Evolutionary conservation across 2,888 invertebrate genomes (phyloP).

Genomic region (Diarsia brunnea): DNA sequence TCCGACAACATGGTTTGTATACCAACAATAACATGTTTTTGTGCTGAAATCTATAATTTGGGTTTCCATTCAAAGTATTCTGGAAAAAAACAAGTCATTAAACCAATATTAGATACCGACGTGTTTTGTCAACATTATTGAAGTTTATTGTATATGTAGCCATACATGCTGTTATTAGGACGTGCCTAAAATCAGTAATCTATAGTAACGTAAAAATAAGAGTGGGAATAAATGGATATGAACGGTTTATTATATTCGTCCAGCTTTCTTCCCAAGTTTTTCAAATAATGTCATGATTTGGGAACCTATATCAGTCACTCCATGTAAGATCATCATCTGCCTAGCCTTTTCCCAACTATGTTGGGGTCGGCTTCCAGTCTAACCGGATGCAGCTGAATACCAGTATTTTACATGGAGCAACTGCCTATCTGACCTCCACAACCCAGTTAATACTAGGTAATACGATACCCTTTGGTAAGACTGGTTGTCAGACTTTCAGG

Average conservation of each 20-base stretch:
- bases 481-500: no score
- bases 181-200: background rate
- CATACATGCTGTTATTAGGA: slow-evolving; percentile 6
- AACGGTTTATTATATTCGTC: background rate
- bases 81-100: background rate
- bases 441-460: no score
- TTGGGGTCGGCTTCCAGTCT: no score
- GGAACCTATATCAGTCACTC: background rate
- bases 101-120: background rate
- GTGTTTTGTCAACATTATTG: slow-evolving; percentile 38
- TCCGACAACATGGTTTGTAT: background rate
- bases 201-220: slow-evolving; percentile 19
- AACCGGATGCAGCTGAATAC: no score
- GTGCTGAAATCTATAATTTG: slow-evolving; percentile 21
- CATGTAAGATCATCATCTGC: no score
- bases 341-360: no score
- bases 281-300: background rate
- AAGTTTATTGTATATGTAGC: background rate
- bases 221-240: slow-evolving; percentile 10
- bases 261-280: background rate
- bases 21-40: slow-evolving; percentile 24
- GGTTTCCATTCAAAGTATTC: background rate
- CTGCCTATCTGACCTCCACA: no score
- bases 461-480: no score
- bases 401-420: no score